A percentile compares a stretch with the other conserved stretches of the same genome.
Evolutionary conservation across 2,888 invertebrate genomes (phyloP).

Genomic region (Tridacna gigas): DNA sequence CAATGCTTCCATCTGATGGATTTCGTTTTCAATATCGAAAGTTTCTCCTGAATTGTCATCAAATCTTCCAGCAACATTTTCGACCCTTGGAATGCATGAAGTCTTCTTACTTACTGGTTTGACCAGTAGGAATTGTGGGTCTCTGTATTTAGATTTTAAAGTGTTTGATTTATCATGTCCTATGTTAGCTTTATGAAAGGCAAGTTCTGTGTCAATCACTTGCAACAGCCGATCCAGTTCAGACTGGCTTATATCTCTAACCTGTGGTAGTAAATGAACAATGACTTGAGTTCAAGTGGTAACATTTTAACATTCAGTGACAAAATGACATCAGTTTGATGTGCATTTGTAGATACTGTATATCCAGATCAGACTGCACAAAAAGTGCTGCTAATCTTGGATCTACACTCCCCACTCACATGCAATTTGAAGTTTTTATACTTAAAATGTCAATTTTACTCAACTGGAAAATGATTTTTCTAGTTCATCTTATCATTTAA

Average conservation of each 20-base stretch:
- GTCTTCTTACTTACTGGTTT: constrained; percentile 48
- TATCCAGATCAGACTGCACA: too few species aligned
- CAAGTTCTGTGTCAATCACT: constrained; percentile 68
- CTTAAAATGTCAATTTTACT: too few species aligned
- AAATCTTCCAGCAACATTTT: background rate
- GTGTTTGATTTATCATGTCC: constrained; percentile 15
- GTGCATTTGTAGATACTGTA: too few species aligned
- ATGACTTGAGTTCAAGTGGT: too few species aligned
- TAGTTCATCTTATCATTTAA: too few species aligned
- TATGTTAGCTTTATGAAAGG: constrained; percentile 61
- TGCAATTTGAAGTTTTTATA: too few species aligned
- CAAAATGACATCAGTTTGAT: too few species aligned
- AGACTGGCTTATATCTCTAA: constrained; percentile 49
- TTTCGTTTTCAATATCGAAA: constrained; percentile 59
- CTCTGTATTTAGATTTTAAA: constrained; percentile 9
- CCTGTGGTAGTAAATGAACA: constrained; percentile 46
- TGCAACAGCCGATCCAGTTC: constrained; percentile 67
- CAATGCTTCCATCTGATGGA: constrained; percentile 51
- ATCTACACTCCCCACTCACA: too few species aligned
- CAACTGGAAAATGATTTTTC: too few species aligned
- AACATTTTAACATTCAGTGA: too few species aligned
- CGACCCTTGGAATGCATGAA: constrained; percentile 39
- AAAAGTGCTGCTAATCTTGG: too few species aligned
- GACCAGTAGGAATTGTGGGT: constrained; percentile 14
- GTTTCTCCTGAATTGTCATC: constrained; percentile 8